Evolutionary conservation across 30 jellyfish, hydroid and myxozoan genomes (phyloP).

Genomic region (Hydractinia symbiolongicarpus): DNA sequence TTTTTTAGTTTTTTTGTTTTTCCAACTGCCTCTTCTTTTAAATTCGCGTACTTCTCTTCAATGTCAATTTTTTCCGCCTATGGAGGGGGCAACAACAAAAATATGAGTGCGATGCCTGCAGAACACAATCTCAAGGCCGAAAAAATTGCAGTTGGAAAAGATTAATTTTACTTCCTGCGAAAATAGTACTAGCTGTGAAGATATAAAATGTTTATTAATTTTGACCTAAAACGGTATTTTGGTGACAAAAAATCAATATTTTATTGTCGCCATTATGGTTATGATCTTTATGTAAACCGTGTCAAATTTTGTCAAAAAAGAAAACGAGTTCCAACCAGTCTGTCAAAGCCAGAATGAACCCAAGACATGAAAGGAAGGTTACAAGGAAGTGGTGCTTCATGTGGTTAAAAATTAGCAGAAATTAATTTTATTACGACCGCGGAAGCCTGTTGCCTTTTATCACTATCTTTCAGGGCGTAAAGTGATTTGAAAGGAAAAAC

Average conservation of each 20-base stretch:
- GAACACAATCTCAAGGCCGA: no score
- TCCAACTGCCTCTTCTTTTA: conserved; percentile 94
- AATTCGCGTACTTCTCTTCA: conserved; percentile 82
- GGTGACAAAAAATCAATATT: neutral
- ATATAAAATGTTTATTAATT: no score
- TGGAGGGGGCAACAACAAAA: neutral
- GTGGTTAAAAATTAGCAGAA: neutral
- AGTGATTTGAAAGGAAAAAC: neutral
- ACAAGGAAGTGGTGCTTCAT: no score
- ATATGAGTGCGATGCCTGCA: neutral
- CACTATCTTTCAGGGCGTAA: no score
- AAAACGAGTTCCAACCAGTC: neutral
- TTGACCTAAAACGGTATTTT: no score
- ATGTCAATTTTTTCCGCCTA: conserved; percentile 94
- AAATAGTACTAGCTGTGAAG: no score
- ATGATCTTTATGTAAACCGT: neutral
- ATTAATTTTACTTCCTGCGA: no score
- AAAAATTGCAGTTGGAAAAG: no score
- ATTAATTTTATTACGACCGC: no score
- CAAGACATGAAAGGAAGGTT: no score
- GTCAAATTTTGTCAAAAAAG: neutral
- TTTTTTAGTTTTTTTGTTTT: conserved; percentile 85
- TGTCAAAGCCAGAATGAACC: neutral
- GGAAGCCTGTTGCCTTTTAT: no score
- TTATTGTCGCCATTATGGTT: no score